Base-by-base conservation (phyloP, 64 coral and sea anemone genomes). In the Acropora yongei region DNA sequence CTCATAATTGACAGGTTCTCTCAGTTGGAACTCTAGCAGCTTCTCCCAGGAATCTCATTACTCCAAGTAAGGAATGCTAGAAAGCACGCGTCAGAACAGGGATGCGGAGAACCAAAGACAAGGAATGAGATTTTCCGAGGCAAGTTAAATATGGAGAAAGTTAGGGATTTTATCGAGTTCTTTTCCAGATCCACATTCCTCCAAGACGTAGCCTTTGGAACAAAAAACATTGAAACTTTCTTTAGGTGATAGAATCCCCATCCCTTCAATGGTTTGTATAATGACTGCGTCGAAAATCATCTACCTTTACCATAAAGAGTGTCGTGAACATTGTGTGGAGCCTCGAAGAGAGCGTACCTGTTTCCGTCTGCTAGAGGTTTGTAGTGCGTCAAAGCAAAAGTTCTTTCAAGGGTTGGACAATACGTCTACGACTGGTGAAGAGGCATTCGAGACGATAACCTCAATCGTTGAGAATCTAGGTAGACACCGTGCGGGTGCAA, bases 261-360 rank as follows among this genome's bases (percentile, higher is more conserved):
- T 93, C 77, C 84, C 91, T 71, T 75, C 91, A 72, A 48, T 93
- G 51, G 91, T 93, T 66, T 55, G 91, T 53, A 53, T 9, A 53
- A 53, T 53, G 50, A 53, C 50, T 53, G 50, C 50, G 50, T 53
- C 50, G 50, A 53, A 53, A 53, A 53, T 53, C 55, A 68, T 93
- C 4, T 80, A 87, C 61, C 91, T 87, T 79, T 93, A 93, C 75
- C 91, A 93, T 41, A 67, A 93, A 68, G 91, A 87, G 84, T 93
- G 91, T 48, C 8, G 17, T 71, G 9, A 77, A 39, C 11, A 80
- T 17, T 41, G 72, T 72, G 74, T 47, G 68, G 84, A 88, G 30
- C 60, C 91, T 2, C 51, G 84, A 63, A 85, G 77, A 44, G 80
- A 92, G 50, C 71, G 80, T 55, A 92, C 90, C 20, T 92, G 90